Conservation (phyloP, 2,888 invertebrate genomes). For the Torymus texanus region DNA sequence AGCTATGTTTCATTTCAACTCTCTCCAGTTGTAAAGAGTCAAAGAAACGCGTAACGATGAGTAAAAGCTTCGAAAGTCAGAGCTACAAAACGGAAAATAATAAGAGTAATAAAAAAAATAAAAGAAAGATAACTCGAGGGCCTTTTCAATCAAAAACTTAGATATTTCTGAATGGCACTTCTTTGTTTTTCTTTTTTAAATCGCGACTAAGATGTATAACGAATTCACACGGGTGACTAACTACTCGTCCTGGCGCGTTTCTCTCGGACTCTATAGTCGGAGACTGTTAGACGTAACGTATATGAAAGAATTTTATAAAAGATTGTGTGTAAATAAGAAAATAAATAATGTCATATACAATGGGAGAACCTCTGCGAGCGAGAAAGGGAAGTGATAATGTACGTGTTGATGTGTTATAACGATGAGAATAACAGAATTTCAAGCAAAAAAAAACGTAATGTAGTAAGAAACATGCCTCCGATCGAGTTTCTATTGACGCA, state of each 20-base stretch:
- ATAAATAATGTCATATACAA: conserved; percentile 56
- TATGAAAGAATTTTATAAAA: conserved; percentile 57
- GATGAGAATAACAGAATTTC: conserved; percentile 47
- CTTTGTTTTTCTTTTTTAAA: conserved; percentile 25
- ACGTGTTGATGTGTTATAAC: conserved; percentile 57
- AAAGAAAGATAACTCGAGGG: neutral
- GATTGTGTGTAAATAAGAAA: conserved; percentile 57
- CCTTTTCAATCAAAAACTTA: conserved; percentile 38
- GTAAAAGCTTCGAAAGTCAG: conserved; percentile 29
- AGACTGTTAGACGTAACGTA: conserved; percentile 53
- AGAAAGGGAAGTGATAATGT: conserved; percentile 42
- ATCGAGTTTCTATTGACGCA: conserved; percentile 56
- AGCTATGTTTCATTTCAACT: conserved; percentile 44
- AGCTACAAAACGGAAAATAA: conserved; percentile 14
- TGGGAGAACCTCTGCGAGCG: conserved; percentile 33
- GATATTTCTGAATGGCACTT: conserved; percentile 13
- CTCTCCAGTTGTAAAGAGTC: conserved; percentile 49
- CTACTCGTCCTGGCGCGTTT: conserved; percentile 58
- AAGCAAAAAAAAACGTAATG: conserved; percentile 52
- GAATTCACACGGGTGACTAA: conserved; percentile 11
- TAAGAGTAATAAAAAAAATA: too few species aligned
- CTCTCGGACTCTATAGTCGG: conserved; percentile 51
- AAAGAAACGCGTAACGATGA: conserved; percentile 57
- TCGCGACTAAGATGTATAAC: conserved; percentile 9
- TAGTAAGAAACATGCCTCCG: conserved; percentile 55